Evolutionary conservation across 2,113 vertebrate genomes (phyloP).

Genomic region (Mungos mungo): DNA sequence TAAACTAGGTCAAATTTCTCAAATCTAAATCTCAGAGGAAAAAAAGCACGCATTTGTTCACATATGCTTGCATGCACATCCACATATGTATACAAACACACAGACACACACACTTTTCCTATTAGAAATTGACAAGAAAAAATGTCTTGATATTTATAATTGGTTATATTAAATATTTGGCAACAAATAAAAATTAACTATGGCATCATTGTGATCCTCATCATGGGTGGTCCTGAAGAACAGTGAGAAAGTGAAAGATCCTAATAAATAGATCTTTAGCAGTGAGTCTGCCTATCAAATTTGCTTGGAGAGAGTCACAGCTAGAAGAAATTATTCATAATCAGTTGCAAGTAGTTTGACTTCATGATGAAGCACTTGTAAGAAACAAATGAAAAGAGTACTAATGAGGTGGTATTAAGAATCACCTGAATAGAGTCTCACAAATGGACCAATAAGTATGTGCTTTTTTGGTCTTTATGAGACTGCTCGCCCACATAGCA

Average conservation of each 20-base stretch:
- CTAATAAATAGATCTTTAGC: not conserved
- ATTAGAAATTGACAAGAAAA: not conserved
- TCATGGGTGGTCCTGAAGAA: not conserved
- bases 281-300: not conserved
- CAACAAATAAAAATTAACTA: not conserved
- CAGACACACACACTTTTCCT: not conserved
- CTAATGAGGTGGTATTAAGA: not conserved
- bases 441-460: not conserved
- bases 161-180: not conserved
- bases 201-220: not conserved
- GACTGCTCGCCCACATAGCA: not conserved
- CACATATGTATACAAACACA: accelerated
- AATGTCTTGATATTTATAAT: not conserved
- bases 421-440: not conserved
- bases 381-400: not conserved
- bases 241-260: not conserved
- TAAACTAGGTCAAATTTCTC: not conserved
- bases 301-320: not conserved
- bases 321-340: not conserved
- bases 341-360: not conserved
- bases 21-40: not conserved
- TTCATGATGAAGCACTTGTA: not conserved
- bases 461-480: not conserved
- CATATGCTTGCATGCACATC: not conserved
- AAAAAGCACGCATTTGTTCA: not conserved